Conservation (phyloP, 2,888 invertebrate species). For the Pseudanteris insignis region DNA sequence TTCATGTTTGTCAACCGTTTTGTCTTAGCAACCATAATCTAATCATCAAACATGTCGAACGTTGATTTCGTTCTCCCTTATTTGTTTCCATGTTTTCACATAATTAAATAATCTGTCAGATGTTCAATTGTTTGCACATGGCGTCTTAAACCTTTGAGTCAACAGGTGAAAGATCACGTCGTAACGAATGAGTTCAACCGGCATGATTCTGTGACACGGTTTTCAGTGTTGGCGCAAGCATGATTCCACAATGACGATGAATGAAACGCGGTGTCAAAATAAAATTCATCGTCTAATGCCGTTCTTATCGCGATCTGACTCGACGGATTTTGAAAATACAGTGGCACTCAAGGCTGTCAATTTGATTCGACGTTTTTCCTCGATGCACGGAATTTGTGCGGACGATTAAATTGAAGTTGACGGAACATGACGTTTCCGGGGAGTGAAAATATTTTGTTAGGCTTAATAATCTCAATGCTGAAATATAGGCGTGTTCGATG, state of each 20-base stretch:
- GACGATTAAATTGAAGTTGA: conserved; percentile 22
- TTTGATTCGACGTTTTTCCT: background rate
- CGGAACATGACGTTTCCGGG: conserved; percentile 33
- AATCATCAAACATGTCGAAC: background rate
- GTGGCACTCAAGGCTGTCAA: conserved; percentile 12
- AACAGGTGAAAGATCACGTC: conserved; percentile 24
- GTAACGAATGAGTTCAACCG: too few species aligned
- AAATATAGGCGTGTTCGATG: conserved; percentile 23
- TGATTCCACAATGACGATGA: conserved; percentile 4
- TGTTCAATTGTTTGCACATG: conserved; percentile 5
- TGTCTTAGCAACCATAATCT: background rate
- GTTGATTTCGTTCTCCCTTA: too few species aligned
- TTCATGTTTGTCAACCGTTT: too few species aligned
- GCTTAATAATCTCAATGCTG: conserved; percentile 34
- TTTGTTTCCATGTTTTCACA: background rate
- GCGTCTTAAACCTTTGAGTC: conserved; percentile 8
- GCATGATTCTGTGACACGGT: too few species aligned
- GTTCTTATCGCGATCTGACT: conserved; percentile 45
- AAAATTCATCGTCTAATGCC: conserved; percentile 12
- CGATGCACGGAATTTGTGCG: conserved; percentile 1
- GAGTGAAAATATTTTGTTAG: conserved; percentile 49
- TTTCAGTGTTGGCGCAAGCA: too few species aligned
- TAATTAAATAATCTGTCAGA: background rate
- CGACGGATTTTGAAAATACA: conserved; percentile 47
- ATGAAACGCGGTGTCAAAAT: background rate